phyloP scores from a whole-genome alignment of 2,888 invertebrate species.

The Heliconius charithonia region DNA sequence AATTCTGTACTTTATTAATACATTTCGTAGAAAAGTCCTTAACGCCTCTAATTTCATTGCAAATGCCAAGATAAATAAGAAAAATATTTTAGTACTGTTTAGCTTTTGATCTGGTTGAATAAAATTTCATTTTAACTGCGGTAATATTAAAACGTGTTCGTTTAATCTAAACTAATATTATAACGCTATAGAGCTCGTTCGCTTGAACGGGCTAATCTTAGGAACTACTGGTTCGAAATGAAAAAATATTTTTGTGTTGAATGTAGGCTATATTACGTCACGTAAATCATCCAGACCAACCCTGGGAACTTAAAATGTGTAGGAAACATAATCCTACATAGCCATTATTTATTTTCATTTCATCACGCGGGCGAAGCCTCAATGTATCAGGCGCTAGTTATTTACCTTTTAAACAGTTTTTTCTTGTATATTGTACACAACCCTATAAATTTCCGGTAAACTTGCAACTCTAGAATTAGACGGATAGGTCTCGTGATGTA shows the following conservation, averaged over 20 bases:
- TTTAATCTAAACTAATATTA: not conserved
- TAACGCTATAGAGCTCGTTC: not conserved
- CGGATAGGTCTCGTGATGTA: slow-evolving; percentile 58
- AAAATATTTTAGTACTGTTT: slow-evolving; percentile 1
- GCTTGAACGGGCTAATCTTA: not conserved
- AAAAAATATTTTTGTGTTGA: not conserved
- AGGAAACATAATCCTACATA: too few species aligned
- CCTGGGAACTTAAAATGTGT: too few species aligned
- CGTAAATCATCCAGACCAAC: too few species aligned
- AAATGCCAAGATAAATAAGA: not conserved
- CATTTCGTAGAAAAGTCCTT: not conserved
- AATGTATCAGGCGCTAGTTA: not conserved
- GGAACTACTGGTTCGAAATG: not conserved
- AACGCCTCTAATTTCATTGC: not conserved
- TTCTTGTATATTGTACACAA: slow-evolving; percentile 26
- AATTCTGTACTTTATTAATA: not conserved
- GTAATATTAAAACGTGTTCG: not conserved
- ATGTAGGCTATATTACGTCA: not conserved
- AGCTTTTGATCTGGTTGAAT: not conserved
- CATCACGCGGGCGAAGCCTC: not conserved
- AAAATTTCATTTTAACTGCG: not conserved
- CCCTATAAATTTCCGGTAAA: slow-evolving; percentile 48
- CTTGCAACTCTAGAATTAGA: slow-evolving; percentile 57
- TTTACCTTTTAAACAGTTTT: not conserved
- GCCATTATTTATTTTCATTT: too few species aligned